Evolutionary conservation across 2,113 vertebrate genomes (phyloP), one percentile per base, ranked within the genome.

Genomic region (Chascanopsetta lugubris): DNA sequence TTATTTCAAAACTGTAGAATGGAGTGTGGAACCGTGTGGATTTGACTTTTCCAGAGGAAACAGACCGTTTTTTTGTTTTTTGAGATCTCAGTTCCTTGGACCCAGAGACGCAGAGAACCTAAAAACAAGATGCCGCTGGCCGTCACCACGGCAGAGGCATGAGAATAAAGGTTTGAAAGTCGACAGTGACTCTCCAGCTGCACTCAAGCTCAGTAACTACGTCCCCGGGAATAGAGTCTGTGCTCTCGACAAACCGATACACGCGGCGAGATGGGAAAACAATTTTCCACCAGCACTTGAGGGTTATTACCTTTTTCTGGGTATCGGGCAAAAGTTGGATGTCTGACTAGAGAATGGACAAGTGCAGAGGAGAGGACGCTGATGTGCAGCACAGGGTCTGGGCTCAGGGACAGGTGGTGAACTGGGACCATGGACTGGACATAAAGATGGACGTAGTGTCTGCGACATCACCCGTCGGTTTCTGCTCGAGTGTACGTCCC

Each of bases 301-400:
- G 36, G 58, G 59, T 79, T 83, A 70, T 75, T 74, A 73, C 61
- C 56, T 63, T 69, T n/a, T 49, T 34, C 40, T 13, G 26, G 66
- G 65, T 61, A 76, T 69, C 58, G 48, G 59, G 81, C 54, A 29
- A 24, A 46, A 69, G 61, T 66, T 61, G 73, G 78, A 71, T 62
- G 42, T 60, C 51, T 66, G 72, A 75, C 42, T 60, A 62, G 46
- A 59, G 60, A 55, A 24, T 72, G 27, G 30, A 63, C 22, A 49
- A 36, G 36, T 51, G 68, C 49, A 29, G 57, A 21, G 1, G 7
- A n/a, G 17, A 50, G 26, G 61, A 46, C 42, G 40, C 53, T 25
- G 43, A 60, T 67, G 18, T 21, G 43, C n/a, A n/a, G 12, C 11
- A 17, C 20, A 46, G n/a, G n/a, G n/a, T 50, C 60, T 53, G 43